Evolutionary conservation across 2,113 vertebrate genomes (phyloP), one percentile per base, ranked within the genome.

Genomic region (Danionella cerebrum): DNA sequence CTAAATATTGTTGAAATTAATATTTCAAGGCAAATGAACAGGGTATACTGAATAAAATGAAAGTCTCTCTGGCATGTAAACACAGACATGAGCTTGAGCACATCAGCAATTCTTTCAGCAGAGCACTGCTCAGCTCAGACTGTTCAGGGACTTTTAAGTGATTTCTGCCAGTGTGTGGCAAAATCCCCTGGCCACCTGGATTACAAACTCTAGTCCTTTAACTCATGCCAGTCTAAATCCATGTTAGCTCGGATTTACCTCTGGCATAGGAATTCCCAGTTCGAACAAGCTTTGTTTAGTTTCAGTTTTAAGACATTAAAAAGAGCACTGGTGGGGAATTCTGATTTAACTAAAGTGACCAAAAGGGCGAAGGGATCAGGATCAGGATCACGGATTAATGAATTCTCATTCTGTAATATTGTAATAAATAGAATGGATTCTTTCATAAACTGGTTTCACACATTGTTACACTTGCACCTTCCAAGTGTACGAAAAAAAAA

Each of bases 151-250:
- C 81, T 83, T 88, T 87, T 83, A 87, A 86, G 84, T 87, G 86
- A 85, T 87, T 88, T 89, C 80, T 85, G 84, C 84, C 83, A 88
- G 84, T 84, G 85, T 86, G 84, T 84, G 82, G 80, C 79, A 78
- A 88, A 88, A 89, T 88, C 87, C 88, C 87, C 81, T 65, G 81
- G 84, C 86, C 85, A 88, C 85, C 87, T 89, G 88, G 87, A 90
- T 89, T 89, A 89, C 87, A 87, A 89, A 89, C 84, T 83, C 84
- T 83, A 86, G 84, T 87, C 86, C 85, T 89, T 89, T 88, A 90
- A 90, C 87, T 88, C 81, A 81, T 88, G 88, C 88, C 87, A 88
- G 85, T 83, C 82, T 86, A 85, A 87, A 86, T 88, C 87, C 84
- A 76, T 87, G 89, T 87, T 89, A 87, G 85, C 87, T 88, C 78